A percentile compares a stretch with the other conserved stretches of the same genome.
Conservation (phyloP, 2,888 invertebrate species). For the Arrhopalites spinosus region DNA sequence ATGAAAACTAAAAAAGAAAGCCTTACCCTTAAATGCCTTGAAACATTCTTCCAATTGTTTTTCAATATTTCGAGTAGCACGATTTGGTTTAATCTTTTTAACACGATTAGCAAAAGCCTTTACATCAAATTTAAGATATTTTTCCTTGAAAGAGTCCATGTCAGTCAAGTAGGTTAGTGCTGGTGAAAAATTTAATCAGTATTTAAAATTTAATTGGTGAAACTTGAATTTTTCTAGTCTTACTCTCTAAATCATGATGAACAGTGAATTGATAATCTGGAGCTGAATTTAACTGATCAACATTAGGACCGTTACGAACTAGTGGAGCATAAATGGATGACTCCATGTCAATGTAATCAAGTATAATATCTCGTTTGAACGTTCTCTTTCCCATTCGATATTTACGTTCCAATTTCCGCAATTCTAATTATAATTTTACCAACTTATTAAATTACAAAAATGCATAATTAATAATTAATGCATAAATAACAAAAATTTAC, state of each 20-base stretch:
- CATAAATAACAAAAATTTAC: constrained; percentile 39
- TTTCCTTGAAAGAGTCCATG: constrained; percentile 38
- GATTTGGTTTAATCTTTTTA: constrained; percentile 38
- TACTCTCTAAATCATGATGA: constrained; percentile 32
- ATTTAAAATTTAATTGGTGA: constrained; percentile 4
- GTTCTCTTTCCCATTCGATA: constrained; percentile 56
- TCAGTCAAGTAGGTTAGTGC: constrained; percentile 28
- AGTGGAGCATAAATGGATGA: constrained; percentile 70
- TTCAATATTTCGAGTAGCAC: constrained; percentile 39
- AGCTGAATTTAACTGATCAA: constrained; percentile 39
- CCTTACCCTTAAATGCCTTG: constrained; percentile 49
- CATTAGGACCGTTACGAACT: constrained; percentile 66
- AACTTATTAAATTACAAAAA: neutral
- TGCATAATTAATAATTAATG: neutral
- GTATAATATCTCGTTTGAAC: constrained; percentile 62
- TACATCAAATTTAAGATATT: constrained; percentile 47
- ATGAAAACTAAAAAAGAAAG: neutral
- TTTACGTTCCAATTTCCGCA: constrained; percentile 48
- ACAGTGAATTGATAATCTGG: constrained; percentile 39
- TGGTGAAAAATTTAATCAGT: neutral
- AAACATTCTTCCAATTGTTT: constrained; percentile 51
- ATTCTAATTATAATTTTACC: too few species aligned
- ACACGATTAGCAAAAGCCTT: constrained; percentile 41
- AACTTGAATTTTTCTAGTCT: constrained; percentile 1
- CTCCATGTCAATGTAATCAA: constrained; percentile 65